Evolutionary conservation across 2,113 vertebrate genomes (phyloP).

Genomic region (Pholis gunnellus): DNA sequence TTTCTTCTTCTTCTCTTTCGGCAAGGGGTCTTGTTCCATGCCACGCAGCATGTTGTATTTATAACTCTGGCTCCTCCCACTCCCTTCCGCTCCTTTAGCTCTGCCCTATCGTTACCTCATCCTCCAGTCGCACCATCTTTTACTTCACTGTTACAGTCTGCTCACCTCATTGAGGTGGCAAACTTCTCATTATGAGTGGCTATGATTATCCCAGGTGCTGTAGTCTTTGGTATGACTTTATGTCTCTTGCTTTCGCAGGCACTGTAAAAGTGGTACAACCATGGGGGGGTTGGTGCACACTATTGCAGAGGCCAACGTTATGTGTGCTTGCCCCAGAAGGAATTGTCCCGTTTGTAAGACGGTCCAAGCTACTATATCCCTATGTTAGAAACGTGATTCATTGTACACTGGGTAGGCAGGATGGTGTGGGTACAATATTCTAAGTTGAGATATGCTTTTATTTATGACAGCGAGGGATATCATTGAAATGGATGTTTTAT

Average conservation of each 20-base stretch:
- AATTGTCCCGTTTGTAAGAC: conserved; percentile 18
- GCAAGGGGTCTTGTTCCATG: conserved; percentile 78
- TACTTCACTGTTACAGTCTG: conserved; percentile 25
- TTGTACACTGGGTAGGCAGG: neutral
- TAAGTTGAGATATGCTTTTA: neutral
- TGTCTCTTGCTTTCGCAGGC: neutral
- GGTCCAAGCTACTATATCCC: conserved; percentile 17
- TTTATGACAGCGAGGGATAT: conserved; percentile 1
- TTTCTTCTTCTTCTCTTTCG: conserved; percentile 69
- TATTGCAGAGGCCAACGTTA: neutral
- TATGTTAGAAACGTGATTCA: conserved; percentile 5
- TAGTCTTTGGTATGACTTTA: neutral
- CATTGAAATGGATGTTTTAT: conserved; percentile 26
- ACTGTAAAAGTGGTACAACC: neutral
- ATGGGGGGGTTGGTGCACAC: neutral
- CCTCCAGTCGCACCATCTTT: conserved; percentile 33
- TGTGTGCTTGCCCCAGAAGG: neutral
- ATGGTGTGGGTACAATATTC: neutral
- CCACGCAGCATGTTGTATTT: conserved; percentile 86
- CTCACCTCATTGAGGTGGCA: conserved; percentile 29
- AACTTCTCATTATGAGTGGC: conserved; percentile 10
- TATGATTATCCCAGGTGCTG: conserved; percentile 22
- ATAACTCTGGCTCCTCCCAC: conserved; percentile 71
- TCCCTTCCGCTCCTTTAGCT: conserved; percentile 1
- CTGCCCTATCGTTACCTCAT: conserved; percentile 40